Evolutionary conservation across 2,113 vertebrate species (phyloP).

Genomic region (Hippocampus barbouri): DNA sequence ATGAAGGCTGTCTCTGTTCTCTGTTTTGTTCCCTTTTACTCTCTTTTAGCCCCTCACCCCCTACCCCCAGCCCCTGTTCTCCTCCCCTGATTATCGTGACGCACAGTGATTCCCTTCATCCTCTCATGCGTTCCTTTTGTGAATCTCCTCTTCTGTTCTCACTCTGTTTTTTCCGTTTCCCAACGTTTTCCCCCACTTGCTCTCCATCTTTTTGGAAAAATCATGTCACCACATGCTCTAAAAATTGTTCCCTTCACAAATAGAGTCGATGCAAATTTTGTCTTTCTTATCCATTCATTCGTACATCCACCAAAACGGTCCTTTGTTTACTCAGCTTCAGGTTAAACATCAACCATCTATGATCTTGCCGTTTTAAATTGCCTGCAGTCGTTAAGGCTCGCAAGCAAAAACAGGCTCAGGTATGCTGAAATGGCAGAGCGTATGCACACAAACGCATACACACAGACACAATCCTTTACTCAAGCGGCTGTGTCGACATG

Average conservation of each 20-base stretch:
- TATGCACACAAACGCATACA: neutral
- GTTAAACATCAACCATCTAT: slow-evolving; percentile 31
- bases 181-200: neutral
- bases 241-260: slow-evolving; percentile 7
- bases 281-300: neutral
- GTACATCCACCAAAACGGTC: neutral
- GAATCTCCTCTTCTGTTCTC: neutral
- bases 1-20: slow-evolving; percentile 74
- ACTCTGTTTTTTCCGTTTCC: slow-evolving; percentile 6
- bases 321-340: slow-evolving; percentile 36
- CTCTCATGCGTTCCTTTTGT: slow-evolving; percentile 34
- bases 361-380: slow-evolving; percentile 9
- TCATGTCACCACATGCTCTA: slow-evolving; percentile 40
- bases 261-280: neutral
- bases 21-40: slow-evolving; percentile 28
- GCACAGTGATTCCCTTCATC: slow-evolving; percentile 53
- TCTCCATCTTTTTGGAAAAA: slow-evolving; percentile 3
- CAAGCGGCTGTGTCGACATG: neutral
- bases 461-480: neutral
- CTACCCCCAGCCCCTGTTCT: slow-evolving; percentile 1
- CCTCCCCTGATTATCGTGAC: slow-evolving; percentile 1
- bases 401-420: slow-evolving; percentile 36
- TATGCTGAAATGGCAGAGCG: slow-evolving; percentile 23
- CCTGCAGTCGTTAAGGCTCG: slow-evolving; percentile 2
- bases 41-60: neutral